Evolutionary conservation across 2,888 invertebrate genomes (phyloP).

Genomic region (Thecocarcelia acutangulata): DNA sequence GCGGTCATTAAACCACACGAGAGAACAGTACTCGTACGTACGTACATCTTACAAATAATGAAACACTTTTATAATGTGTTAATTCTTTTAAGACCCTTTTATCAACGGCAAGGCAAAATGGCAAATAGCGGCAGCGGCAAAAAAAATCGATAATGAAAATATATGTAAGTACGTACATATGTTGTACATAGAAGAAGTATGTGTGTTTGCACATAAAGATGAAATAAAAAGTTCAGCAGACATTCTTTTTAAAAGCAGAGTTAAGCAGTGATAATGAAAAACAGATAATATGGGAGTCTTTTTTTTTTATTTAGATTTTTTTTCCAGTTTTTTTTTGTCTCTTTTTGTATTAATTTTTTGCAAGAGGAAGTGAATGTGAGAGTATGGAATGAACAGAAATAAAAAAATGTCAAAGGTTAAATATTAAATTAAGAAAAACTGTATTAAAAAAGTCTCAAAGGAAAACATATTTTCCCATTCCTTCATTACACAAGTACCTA

Average conservation of each 20-base stretch:
- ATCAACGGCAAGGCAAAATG: conserved; percentile 15
- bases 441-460: background rate
- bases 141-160: conserved; percentile 53
- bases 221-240: conserved; percentile 62
- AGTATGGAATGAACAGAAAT: background rate
- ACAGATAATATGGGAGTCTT: conserved; percentile 48
- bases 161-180: background rate
- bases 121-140: conserved; percentile 36
- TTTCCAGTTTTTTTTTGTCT: conserved; percentile 3
- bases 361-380: conserved; percentile 33
- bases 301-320: conserved; percentile 12
- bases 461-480: background rate
- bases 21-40: too few species aligned
- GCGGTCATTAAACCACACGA: too few species aligned
- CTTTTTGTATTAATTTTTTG: conserved; percentile 9
- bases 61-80: background rate
- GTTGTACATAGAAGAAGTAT: background rate
- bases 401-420: conserved; percentile 61
- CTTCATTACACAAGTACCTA: background rate
- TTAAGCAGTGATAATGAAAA: conserved; percentile 66
- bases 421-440: conserved; percentile 45
- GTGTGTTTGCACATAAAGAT: conserved; percentile 1
- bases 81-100: conserved; percentile 18
- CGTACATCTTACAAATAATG: too few species aligned
- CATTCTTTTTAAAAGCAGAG: conserved; percentile 56